Conservation (phyloP, 2,797 vertebrate species). For the Thalassophryne amazonica region DNA sequence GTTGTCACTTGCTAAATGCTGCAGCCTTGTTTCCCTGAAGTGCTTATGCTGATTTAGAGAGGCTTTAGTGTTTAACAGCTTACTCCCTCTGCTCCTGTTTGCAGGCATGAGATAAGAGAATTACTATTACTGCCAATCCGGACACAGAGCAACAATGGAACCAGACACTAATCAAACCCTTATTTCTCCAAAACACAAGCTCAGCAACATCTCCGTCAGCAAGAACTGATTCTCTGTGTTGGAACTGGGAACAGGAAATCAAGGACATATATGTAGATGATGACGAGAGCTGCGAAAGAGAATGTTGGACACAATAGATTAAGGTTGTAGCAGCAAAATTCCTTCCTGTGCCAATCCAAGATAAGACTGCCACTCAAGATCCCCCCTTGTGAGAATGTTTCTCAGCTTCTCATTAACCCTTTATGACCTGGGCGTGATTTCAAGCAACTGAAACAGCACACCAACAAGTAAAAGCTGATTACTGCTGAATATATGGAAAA, state of each 20-base stretch:
- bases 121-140: conserved; percentile 50
- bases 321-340: conserved; percentile 26
- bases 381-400: conserved; percentile 9
- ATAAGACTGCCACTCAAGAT: conserved; percentile 55
- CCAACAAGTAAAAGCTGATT: no score
- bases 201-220: conserved; percentile 55
- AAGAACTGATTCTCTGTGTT: conserved; percentile 23
- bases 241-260: conserved; percentile 29
- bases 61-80: conserved; percentile 41
- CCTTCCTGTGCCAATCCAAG: conserved; percentile 51
- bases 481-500: no score
- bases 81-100: conserved; percentile 55
- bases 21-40: neutral
- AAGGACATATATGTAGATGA: conserved; percentile 31
- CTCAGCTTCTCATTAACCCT: conserved; percentile 38
- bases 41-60: no score
- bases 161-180: conserved; percentile 20
- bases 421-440: conserved; percentile 25
- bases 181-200: conserved; percentile 26
- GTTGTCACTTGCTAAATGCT: neutral
- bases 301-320: conserved; percentile 33
- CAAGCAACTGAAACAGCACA: no score
- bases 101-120: conserved; percentile 72
- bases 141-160: conserved; percentile 36
- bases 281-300: conserved; percentile 6